These are phyloP conservation scores for Troilus luridus DNA, from an alignment of 2,888 invertebrate species.

Conservation along the genomic window DNA sequence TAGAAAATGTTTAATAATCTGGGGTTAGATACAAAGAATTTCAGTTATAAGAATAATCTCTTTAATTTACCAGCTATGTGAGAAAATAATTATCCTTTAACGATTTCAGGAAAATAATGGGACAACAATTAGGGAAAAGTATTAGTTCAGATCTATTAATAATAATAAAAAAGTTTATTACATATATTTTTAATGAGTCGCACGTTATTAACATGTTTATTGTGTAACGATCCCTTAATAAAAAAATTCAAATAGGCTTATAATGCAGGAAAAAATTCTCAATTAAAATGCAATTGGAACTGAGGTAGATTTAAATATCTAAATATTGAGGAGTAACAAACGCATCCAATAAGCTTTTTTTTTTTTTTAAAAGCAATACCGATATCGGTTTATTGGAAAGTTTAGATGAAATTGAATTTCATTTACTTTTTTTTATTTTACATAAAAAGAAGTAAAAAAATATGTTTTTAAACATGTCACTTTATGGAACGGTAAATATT, in stretches of 20 bases:
- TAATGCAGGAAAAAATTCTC: not conserved
- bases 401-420: not conserved
- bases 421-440: not conserved
- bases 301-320: not conserved
- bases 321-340: not conserved
- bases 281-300: not conserved
- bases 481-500: not conserved
- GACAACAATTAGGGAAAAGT: no score
- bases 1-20: no score
- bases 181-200: no score
- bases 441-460: not conserved
- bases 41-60: no score
- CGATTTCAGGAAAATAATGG: no score
- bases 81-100: no score
- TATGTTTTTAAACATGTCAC: not conserved
- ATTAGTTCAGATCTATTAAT: no score
- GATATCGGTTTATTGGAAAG: slow-evolving; percentile 13
- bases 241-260: not conserved
- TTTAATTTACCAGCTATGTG: no score
- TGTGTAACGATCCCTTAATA: no score
- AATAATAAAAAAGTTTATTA: no score
- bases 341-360: not conserved
- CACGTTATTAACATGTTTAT: no score
- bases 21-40: no score
- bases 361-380: not conserved